Base-by-base conservation (phyloP, 2,888 invertebrate genomes). In the Synanthedon andrenaeformis region DNA sequence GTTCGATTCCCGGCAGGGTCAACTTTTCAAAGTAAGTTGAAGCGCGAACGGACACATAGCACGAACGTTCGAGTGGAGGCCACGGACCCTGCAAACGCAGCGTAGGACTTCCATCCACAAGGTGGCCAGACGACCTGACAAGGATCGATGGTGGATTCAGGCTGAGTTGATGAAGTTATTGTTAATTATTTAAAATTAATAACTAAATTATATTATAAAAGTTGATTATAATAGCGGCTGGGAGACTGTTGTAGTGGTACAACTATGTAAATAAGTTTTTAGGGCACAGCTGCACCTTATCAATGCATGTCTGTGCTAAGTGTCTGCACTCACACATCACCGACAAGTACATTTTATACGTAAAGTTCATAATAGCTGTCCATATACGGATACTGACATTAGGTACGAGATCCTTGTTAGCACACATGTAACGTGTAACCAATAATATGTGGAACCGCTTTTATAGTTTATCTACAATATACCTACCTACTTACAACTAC, bases 251-350 rank as follows among this genome's bases (percentile, higher is more conserved):
- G 49, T 19, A 55, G 51, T 48, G 23, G 41, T 54, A 52, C 42
- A 65, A 69, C 69, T 67, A n/a, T n/a, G n/a, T n/a, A 59, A 61
- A 59, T 61, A 59, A 64, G 60, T 76, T 82, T 82, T 76, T 84
- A 68, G 85, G 85, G 82, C 85, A 83, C 84, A 85, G 85, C 84
- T 85, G 85, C 74, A 71, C 68, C 65, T 78, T 83, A 82, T 77
- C 76, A 76, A 58, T 62, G 62, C 66, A 52, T 74, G 23, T 23
- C 23, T 23, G 73, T 70, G 73, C 74, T 74, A 35, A 76, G 70
- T 70, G 62, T 35, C 35, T 10, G 35, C 8, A 35, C 68, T 72
- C 69, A 64, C 61, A 65, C 68, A 54, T 66, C 63, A 19, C 51
- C 28, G 42, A 49, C 23, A 23, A 23, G 23, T 23, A 23, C 23